Percentiles rank a stretch among this genome's conserved stretches.
These are phyloP conservation scores for Pristionchus fissidentatus DNA, from an alignment of 2,888 invertebrate genomes.

Conservation along the genomic window DNA sequence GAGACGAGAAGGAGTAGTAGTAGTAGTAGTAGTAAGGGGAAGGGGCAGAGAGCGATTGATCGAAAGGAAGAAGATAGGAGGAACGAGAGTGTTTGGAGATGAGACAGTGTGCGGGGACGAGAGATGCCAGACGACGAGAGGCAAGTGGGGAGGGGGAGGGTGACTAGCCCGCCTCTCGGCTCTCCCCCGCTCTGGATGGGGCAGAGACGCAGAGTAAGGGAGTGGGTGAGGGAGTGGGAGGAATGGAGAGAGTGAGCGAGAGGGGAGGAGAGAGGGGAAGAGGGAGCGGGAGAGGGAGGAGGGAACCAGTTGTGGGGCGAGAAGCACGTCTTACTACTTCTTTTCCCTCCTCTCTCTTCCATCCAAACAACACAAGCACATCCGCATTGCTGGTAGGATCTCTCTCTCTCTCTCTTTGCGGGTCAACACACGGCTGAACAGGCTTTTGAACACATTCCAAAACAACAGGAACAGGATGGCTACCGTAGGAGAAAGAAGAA, in stretches of 20 bases:
- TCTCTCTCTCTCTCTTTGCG: not conserved
- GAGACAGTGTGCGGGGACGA: not conserved
- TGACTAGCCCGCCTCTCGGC: constrained; percentile 28
- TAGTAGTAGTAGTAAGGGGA: not conserved
- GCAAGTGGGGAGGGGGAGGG: not conserved
- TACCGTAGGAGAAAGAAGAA: not conserved
- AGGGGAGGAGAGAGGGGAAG: not conserved
- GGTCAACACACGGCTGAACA: not conserved
- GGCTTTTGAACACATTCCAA: not conserved
- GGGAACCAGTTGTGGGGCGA: constrained; percentile 29
- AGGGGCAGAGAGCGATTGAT: constrained; percentile 24
- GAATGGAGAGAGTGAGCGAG: constrained; percentile 10
- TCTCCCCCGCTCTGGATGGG: constrained; percentile 8
- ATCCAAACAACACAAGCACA: not conserved
- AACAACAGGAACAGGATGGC: not conserved
- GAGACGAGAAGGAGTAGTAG: not conserved
- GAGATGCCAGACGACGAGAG: constrained; percentile 1
- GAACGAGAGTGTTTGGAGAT: constrained; percentile 5
- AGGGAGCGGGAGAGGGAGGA: constrained; percentile 3
- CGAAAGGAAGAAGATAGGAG: constrained; percentile 20
- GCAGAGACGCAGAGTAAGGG: constrained; percentile 31
- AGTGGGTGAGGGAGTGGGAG: not conserved
- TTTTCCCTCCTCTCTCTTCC: not conserved
- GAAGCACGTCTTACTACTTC: constrained; percentile 38
- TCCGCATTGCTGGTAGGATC: constrained; percentile 1